A percentile compares a stretch with the other conserved stretches of the same genome.
phyloP scores from a whole-genome alignment of 2,113 vertebrate species.

The Myotis davidii region DNA sequence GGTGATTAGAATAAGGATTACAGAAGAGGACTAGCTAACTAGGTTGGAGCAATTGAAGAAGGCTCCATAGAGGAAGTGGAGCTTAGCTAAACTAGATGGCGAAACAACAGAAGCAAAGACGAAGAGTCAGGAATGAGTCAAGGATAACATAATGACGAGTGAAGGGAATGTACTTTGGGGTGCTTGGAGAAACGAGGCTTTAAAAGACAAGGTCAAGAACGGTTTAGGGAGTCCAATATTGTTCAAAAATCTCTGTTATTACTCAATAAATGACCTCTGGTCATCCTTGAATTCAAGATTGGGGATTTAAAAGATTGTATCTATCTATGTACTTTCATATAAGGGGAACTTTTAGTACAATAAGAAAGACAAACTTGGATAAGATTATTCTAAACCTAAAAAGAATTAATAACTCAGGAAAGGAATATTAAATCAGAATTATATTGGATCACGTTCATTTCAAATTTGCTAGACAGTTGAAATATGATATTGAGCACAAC shows the following conservation, averaged over 20 bases:
- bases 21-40: background rate
- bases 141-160: background rate
- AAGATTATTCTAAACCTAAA: slow-evolving; percentile 23
- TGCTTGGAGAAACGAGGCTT: slow-evolving; percentile 5
- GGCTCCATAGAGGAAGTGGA: background rate
- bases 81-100: background rate
- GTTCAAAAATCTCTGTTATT: background rate
- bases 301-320: background rate
- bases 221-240: background rate
- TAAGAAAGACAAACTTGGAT: slow-evolving; percentile 49
- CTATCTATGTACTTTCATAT: background rate
- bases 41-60: background rate
- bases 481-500: background rate
- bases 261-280: background rate
- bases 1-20: background rate
- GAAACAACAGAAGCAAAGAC: background rate
- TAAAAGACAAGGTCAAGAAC: background rate
- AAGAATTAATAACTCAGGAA: slow-evolving; percentile 54
- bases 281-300: slow-evolving; percentile 20
- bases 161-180: background rate
- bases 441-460: slow-evolving; percentile 44
- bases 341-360: slow-evolving; percentile 46
- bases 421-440: slow-evolving; percentile 58
- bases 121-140: background rate
- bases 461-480: slow-evolving; percentile 57